Conservation (phyloP, 92 coral and sea anemone genomes). For the Hydrozoanthus gracilis region DNA sequence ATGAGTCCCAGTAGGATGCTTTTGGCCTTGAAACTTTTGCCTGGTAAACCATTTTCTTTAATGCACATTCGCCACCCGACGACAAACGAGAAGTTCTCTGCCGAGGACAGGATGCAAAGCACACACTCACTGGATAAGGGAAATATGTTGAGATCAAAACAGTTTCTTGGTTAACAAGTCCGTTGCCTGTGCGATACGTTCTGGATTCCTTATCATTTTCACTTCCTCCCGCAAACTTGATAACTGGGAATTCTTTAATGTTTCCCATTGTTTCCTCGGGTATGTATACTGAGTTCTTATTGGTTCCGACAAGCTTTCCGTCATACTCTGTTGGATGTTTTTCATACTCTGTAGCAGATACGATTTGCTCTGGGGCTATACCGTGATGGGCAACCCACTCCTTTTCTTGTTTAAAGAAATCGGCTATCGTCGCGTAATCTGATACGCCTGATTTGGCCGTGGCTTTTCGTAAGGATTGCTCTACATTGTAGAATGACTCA, state of each 20-base stretch:
- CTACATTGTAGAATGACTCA: not conserved
- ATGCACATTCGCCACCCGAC: not conserved
- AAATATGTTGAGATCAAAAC: no score
- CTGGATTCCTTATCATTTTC: no score
- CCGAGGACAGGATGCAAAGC: conserved; percentile 1
- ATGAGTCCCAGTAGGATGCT: conserved; percentile 2
- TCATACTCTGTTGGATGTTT: no score
- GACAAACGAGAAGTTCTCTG: not conserved
- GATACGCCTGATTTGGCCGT: no score
- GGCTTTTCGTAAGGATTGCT: not conserved
- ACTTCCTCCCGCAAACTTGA: no score
- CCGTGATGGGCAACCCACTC: conserved; percentile 14
- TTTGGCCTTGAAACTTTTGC: not conserved
- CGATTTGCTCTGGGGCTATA: not conserved
- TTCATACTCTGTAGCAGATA: not conserved
- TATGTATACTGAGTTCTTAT: no score
- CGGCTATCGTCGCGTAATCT: not conserved
- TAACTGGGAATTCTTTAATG: not conserved
- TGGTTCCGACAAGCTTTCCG: no score
- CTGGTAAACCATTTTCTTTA: not conserved
- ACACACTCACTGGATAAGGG: not conserved
- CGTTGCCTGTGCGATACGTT: no score
- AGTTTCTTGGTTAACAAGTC: no score
- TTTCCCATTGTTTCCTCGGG: not conserved
- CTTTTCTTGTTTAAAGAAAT: conserved; percentile 2